Conservation (phyloP, 1,140 invertebrate species). For the Drosophila pandora region DNA sequence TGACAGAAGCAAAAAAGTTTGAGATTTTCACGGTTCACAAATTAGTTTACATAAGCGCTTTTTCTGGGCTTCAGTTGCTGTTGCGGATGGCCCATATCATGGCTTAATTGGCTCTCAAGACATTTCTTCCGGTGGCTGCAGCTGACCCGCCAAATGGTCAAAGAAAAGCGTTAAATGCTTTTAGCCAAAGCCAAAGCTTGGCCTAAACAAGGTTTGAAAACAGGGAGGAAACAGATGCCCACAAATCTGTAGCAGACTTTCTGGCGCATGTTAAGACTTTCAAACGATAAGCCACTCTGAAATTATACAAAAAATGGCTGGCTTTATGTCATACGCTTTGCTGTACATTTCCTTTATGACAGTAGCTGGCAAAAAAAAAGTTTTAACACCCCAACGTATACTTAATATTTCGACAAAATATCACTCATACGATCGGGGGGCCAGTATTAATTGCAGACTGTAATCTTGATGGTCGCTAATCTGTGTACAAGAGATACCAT, state of each 20-base stretch:
- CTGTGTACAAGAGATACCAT: constrained; percentile 27
- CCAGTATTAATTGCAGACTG: neutral
- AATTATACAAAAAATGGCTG: neutral
- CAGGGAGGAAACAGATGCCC: too few relatives aligned
- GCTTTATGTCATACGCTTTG: neutral
- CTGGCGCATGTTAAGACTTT: neutral
- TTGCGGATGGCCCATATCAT: constrained; percentile 47
- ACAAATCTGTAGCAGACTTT: constrained; percentile 15
- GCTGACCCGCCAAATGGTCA: constrained; percentile 21
- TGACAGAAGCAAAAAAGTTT: constrained; percentile 12
- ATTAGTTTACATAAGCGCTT: constrained; percentile 48
- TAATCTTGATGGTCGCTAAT: constrained; percentile 40
- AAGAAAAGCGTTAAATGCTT: constrained; percentile 8
- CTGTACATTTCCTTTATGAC: constrained; percentile 1
- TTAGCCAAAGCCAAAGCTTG: neutral
- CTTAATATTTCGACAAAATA: constrained; percentile 44
- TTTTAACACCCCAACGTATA: constrained; percentile 29
- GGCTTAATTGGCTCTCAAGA: constrained; percentile 59
- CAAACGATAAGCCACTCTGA: neutral
- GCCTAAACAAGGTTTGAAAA: neutral
- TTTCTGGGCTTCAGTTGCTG: constrained; percentile 21
- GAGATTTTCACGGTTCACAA: constrained; percentile 65
- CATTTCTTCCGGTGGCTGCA: constrained; percentile 46
- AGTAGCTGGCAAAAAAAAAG: neutral
- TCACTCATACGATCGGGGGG: constrained; percentile 10